Conservation (phyloP, 1,140 invertebrate genomes). For the Phthorimaea operculella region DNA sequence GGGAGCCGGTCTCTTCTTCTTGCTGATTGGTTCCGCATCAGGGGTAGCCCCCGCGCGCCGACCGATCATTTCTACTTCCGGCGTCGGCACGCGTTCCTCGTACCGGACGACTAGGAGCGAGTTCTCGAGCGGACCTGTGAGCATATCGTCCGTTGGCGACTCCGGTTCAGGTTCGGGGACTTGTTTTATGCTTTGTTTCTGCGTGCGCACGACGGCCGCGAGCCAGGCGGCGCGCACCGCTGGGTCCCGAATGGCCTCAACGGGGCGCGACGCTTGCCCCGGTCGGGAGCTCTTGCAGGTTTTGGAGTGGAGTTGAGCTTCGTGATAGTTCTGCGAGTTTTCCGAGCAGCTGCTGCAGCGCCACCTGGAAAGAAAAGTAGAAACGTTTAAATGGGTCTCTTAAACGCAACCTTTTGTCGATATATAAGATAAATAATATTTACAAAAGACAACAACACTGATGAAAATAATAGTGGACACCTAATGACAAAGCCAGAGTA, state of each 20-base stretch:
- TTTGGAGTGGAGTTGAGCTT: slow-evolving; percentile 41
- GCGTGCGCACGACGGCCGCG: slow-evolving; percentile 25
- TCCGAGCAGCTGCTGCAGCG: slow-evolving; percentile 36
- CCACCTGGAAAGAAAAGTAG: slow-evolving; percentile 30
- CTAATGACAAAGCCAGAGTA: no score
- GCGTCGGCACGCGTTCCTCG: slow-evolving; percentile 35
- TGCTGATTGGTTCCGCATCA: background rate
- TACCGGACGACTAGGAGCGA: slow-evolving; percentile 49
- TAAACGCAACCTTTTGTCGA: no score
- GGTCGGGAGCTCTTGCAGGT: slow-evolving; percentile 31
- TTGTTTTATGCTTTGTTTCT: slow-evolving; percentile 28
- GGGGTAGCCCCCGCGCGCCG: background rate
- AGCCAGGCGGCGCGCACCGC: slow-evolving; percentile 38
- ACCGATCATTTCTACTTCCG: slow-evolving; percentile 17
- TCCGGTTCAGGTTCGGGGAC: background rate
- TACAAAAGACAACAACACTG: no score
- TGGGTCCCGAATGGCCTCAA: slow-evolving; percentile 33
- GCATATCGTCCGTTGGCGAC: background rate
- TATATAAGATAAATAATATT: no score
- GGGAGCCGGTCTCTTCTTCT: background rate
- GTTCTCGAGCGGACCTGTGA: slow-evolving; percentile 22
- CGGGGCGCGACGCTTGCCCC: slow-evolving; percentile 20
- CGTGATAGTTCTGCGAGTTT: slow-evolving; percentile 46
- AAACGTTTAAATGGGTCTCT: no score
- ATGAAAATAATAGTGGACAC: no score